Evolutionary conservation across 2,888 invertebrate species (phyloP), one percentile per base, ranked within the genome.

Genomic region (Bruchidius siliquastri): DNA sequence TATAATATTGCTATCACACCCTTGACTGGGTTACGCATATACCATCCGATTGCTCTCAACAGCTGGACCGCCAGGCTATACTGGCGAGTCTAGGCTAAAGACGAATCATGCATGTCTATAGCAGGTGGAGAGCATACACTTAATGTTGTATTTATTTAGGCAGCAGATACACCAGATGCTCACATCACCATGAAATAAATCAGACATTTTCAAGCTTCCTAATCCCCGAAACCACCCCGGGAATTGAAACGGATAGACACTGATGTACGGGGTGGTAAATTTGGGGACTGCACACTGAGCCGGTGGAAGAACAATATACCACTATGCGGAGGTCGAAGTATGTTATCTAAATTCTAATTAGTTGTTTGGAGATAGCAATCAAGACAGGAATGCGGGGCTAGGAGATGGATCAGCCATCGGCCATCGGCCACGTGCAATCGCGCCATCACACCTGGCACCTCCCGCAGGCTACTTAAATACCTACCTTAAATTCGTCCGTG

Each of bases 291-390:
- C 49, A 49, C 49, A 49, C 49, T 49, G 49, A 49, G 49, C 49
- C 6, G 49, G 18, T 13, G 13, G 49, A 49, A 49, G 49, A 49
- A 71, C 70, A 69, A 72, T 71, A 71, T 74, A 72, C 74, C 74
- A 72, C 74, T 69, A 72, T 21, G 71, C 71, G 72, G 72, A 71
- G 71, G 74, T 72, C 68, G 72, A 71, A 76, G 71, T 73, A 76
- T 76, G 73, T 74, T 76, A 76, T 79, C 79, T 76, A 79, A 79
- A 77, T 79, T 79, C 76, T 77, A 79, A 79, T 79, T 79, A 76
- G 77, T 78, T 76, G 78, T 77, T 78, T 76, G 72, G 32, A 77
- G 79, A 79, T 79, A 79, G 78, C 78, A 79, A 79, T 79, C 79
- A 78, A 72, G 76, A 75, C 74, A 73, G 79, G 79, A 79, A 79